These are phyloP conservation scores for Ganaspis brasiliensis DNA, from an alignment of 2,888 invertebrate species.

Conservation along the genomic window DNA sequence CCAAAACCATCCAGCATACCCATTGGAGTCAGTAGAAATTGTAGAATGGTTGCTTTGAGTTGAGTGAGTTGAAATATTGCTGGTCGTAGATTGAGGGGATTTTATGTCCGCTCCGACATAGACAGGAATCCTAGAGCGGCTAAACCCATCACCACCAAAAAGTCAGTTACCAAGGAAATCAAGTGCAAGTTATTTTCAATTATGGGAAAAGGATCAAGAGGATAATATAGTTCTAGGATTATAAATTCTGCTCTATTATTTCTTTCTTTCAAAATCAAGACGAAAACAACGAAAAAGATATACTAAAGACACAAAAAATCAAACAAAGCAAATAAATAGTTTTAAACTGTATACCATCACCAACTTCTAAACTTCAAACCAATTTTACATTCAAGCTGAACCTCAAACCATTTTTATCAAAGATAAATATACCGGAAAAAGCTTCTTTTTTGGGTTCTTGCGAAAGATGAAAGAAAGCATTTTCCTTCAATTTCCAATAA, in stretches of 20 bases:
- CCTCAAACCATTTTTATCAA: no score
- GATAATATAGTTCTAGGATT: no score
- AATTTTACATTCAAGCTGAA: no score
- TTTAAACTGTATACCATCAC: no score
- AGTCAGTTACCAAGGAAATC: conserved; percentile 29
- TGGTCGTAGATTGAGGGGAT: conserved; percentile 82
- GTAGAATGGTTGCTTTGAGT: conserved; percentile 80
- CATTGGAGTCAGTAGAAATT: conserved; percentile 79
- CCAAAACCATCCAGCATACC: conserved; percentile 71
- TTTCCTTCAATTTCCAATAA: no score
- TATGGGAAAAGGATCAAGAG: conserved; percentile 20
- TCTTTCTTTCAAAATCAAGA: background rate
- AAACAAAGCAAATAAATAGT: no score
- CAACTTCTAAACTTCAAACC: no score
- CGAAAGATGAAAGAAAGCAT: no score
- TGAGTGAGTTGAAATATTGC: conserved; percentile 79
- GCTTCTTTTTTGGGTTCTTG: no score
- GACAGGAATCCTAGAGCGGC: conserved; percentile 88
- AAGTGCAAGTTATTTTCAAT: background rate
- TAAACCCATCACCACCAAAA: conserved; percentile 82
- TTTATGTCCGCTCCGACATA: conserved; percentile 85
- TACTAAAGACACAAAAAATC: no score
- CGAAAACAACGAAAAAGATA: conserved; percentile 5
- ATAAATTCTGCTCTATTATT: background rate
- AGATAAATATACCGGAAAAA: no score